These are phyloP conservation scores for Drosophila albomicans DNA, from an alignment of 1,140 invertebrate genomes.

Conservation along the genomic window DNA sequence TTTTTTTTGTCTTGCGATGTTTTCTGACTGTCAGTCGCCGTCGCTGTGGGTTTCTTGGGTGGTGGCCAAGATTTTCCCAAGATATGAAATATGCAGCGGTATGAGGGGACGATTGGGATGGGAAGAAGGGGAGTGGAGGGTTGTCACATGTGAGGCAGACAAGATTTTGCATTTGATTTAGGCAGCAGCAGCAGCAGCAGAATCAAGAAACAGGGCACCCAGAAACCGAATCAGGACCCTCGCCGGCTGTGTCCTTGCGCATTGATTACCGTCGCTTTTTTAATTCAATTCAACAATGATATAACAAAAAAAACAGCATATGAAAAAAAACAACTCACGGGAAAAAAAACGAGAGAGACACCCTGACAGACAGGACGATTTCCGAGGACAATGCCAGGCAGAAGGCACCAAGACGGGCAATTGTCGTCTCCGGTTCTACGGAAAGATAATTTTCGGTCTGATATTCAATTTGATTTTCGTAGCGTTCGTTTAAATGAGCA, in stretches of 20 bases:
- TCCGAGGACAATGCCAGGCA: constrained; percentile 21
- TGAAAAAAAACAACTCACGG: constrained; percentile 28
- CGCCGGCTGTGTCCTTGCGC: constrained; percentile 66
- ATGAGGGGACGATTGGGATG: constrained; percentile 1
- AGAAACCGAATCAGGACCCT: constrained; percentile 47
- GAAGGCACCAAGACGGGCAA: constrained; percentile 66
- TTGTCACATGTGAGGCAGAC: constrained; percentile 77
- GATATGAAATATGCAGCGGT: constrained; percentile 60
- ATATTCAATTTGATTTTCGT: constrained; percentile 56
- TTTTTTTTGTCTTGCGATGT: constrained; percentile 29
- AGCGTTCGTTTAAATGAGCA: constrained; percentile 82
- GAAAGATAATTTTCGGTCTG: constrained; percentile 46
- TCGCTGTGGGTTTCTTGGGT: constrained; percentile 57
- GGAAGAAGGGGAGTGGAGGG: constrained; percentile 7
- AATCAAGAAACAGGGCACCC: constrained; percentile 18
- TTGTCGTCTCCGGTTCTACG: constrained; percentile 64
- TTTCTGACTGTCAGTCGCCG: constrained; percentile 47
- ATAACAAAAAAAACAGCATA: constrained; percentile 36
- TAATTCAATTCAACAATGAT: constrained; percentile 82
- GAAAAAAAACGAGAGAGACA: constrained; percentile 29
- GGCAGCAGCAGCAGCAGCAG: constrained; percentile 43
- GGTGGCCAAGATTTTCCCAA: constrained; percentile 84
- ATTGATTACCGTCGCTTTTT: constrained; percentile 83
- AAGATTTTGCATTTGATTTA: constrained; percentile 64
- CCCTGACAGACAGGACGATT: constrained; percentile 20